Percentiles rank a stretch among this genome's conserved stretches.
phyloP scores from a whole-genome alignment of 2,113 vertebrate species.

The Pelobates fuscus region DNA sequence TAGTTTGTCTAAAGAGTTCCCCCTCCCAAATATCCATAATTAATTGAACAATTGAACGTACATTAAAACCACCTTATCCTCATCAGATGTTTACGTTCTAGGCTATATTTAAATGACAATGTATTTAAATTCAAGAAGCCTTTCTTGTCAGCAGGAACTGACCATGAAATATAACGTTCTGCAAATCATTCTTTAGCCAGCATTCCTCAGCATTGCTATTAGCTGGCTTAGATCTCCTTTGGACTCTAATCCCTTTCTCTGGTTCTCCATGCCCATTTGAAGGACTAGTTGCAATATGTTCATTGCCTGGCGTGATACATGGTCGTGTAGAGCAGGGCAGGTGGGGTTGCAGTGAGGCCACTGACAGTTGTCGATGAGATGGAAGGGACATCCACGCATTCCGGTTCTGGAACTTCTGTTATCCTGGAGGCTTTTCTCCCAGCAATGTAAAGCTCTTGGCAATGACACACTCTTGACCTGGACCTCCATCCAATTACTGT shows the following conservation, averaged over 20 bases:
- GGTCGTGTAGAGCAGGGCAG: slow-evolving; percentile 74
- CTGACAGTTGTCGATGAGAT: slow-evolving; percentile 76
- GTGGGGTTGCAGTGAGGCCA: slow-evolving; percentile 82
- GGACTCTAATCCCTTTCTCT: slow-evolving; percentile 68
- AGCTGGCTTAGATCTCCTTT: slow-evolving; percentile 62
- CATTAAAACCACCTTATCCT: too few relatives aligned
- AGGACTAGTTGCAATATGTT: slow-evolving; percentile 74
- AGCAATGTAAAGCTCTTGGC: slow-evolving; percentile 76
- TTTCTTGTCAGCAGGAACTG: neutral
- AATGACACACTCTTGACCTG: slow-evolving; percentile 74
- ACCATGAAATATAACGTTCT: neutral
- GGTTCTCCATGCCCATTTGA: slow-evolving; percentile 74
- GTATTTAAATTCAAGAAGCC: neutral
- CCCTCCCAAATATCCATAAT: neutral
- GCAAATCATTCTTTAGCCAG: slow-evolving; percentile 64
- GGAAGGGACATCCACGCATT: slow-evolving; percentile 74
- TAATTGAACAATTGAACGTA: too few relatives aligned
- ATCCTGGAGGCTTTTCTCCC: slow-evolving; percentile 77
- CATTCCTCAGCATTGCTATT: slow-evolving; percentile 68
- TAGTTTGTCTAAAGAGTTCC: neutral
- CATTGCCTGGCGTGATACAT: slow-evolving; percentile 72
- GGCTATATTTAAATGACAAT: too few relatives aligned
- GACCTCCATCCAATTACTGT: slow-evolving; percentile 76
- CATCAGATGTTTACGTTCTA: too few relatives aligned
- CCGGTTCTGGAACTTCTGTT: slow-evolving; percentile 69